Conservation (phyloP, 2,113 vertebrate genomes). For the Urocynchramus pylzowi region DNA sequence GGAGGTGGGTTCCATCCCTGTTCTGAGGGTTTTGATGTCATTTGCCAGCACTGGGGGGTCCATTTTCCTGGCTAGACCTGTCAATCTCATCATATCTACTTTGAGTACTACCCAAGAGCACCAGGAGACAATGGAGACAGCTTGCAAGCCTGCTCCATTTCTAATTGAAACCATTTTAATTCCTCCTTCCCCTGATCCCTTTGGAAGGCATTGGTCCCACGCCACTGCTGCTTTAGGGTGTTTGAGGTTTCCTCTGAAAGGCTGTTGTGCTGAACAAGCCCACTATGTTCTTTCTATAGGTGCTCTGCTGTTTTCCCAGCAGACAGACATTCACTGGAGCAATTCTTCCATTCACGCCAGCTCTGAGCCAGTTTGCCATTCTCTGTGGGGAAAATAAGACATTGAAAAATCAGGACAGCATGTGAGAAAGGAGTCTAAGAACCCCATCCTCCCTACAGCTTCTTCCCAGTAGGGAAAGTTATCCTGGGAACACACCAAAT, state of each 20-base stretch:
- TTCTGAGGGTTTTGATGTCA: not conserved
- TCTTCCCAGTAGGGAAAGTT: not conserved
- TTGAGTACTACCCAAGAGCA: not conserved
- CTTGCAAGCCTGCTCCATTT: not conserved
- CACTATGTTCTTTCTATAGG: not conserved
- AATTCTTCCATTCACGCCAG: not conserved
- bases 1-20: not conserved
- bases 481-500: not conserved
- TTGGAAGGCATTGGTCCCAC: not conserved
- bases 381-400: not conserved
- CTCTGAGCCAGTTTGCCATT: not conserved
- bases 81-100: not conserved
- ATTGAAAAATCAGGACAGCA: not conserved
- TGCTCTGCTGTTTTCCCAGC: not conserved
- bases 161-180: not conserved
- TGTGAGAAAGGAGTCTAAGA: not conserved
- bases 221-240: not conserved
- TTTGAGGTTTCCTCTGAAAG: not conserved
- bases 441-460: not conserved
- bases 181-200: not conserved
- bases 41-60: not conserved
- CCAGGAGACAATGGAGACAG: not conserved
- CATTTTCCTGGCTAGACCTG: not conserved
- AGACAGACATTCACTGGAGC: not conserved
- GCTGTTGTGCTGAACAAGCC: not conserved